Conservation (phyloP, 2,888 invertebrate species). For the Alloscopus bannaensis region DNA sequence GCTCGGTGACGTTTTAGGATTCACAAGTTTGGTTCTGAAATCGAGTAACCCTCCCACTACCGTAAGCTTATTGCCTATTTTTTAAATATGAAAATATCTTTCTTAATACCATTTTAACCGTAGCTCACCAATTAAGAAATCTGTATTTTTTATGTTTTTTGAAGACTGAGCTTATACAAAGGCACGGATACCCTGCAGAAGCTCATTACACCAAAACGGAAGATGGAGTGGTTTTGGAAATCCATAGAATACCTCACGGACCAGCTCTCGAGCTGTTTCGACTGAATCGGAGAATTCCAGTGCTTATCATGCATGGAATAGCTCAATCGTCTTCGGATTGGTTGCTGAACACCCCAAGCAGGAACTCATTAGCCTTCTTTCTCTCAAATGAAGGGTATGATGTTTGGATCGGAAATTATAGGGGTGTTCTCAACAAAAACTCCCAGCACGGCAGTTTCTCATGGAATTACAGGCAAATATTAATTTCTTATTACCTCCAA, state of each 20-base stretch:
- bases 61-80: slow-evolving; percentile 1
- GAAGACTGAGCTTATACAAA: slow-evolving; percentile 60
- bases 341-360: slow-evolving; percentile 82
- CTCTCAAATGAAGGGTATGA: slow-evolving; percentile 76
- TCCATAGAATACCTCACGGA: slow-evolving; percentile 77
- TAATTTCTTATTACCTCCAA: slow-evolving; percentile 21
- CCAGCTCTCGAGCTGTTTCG: slow-evolving; percentile 52
- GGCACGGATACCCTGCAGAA: slow-evolving; percentile 77
- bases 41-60: slow-evolving; percentile 28
- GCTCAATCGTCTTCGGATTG: slow-evolving; percentile 87
- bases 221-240: slow-evolving; percentile 77
- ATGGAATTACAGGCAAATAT: slow-evolving; percentile 51
- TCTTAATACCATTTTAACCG: too few species aligned
- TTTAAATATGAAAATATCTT: neutral
- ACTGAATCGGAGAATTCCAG: neutral
- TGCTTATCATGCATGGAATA: slow-evolving; percentile 87
- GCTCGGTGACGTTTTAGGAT: slow-evolving; percentile 9
- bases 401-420: slow-evolving; percentile 77
- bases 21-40: slow-evolving; percentile 24
- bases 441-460: slow-evolving; percentile 17
- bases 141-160: neutral
- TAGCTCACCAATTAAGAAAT: slow-evolving; percentile 4
- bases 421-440: slow-evolving; percentile 40
- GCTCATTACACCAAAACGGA: slow-evolving; percentile 75
- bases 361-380: slow-evolving; percentile 76